These are phyloP conservation scores for Julus scandinavius DNA, from an alignment of 2,888 invertebrate species.

Conservation along the genomic window DNA sequence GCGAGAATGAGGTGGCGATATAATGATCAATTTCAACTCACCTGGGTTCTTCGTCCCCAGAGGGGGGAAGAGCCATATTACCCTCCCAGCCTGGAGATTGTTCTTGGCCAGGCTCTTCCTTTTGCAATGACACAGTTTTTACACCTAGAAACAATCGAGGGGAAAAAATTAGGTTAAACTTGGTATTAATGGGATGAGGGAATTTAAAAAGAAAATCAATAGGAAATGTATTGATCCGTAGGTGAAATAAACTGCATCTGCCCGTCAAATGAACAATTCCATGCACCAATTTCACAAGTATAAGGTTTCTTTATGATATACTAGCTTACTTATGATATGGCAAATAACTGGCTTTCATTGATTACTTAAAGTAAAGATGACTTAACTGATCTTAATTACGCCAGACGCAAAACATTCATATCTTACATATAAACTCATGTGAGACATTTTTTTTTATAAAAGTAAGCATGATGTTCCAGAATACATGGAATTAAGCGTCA, in stretches of 20 bases:
- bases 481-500: too few species aligned
- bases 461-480: not conserved
- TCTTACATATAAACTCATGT: not conserved
- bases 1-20: not conserved
- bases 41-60: conserved; percentile 49
- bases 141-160: conserved; percentile 47
- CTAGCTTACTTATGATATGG: not conserved
- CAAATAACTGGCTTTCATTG: not conserved
- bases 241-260: not conserved
- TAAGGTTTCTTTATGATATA: too few species aligned
- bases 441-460: not conserved
- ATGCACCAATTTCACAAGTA: not conserved
- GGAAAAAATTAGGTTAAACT: conserved; percentile 40
- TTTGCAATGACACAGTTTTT: conserved; percentile 29
- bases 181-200: conserved; percentile 4
- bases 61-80: conserved; percentile 50
- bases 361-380: not conserved
- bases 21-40: not conserved
- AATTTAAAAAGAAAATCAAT: conserved; percentile 41
- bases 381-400: not conserved
- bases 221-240: conserved; percentile 3
- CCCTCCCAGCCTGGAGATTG: conserved; percentile 40
- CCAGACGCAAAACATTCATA: not conserved
- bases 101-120: conserved; percentile 9
- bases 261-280: not conserved